Evolutionary conservation across 2,113 vertebrate species (phyloP), one percentile per base, ranked within the genome.

Genomic region (Hemichromis elongatus): DNA sequence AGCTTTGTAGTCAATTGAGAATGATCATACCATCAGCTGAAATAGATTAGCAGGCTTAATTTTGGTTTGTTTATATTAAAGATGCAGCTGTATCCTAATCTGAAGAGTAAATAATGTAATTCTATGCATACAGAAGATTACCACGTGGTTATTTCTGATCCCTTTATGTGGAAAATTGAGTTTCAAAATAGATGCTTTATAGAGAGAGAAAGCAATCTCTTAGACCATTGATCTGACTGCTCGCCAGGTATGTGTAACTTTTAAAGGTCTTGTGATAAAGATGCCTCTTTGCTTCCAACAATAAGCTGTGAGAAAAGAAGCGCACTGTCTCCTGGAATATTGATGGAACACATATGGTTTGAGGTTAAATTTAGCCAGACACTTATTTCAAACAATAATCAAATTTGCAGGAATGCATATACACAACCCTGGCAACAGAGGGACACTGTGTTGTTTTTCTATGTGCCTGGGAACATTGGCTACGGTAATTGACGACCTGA

Each of bases 401-500:
- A 89, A 11, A 85, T 88, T 87, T 82, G 56, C 55, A 61, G 84
- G 53, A 90, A 91, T 88, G 79, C 81, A 86, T 80, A 90, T 55
- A 85, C 68, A 84, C 30, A 35, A 3, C 10, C 52, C 14, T 61
- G 35, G 37, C 24, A 40, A 54, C 81, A 50, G 56, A 87, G 77
- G 40, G 55, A 52, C 47, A 4, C 40, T 21, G 19, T 50, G 82
- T 79, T 30, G 78, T 82, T 30, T 75, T 59, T 81, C 40, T 50
- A 61, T 89, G 57, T 81, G 85, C 55, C 77, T 84, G 59, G 79
- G 82, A 82, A 89, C 77, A 82, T 4, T 16, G 82, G 77, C 35
- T 80, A 80, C 61, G 77, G 87, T 93, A 92, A 95, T 92, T 92
- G 86, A 85, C 4, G 52, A 85, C 88, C 86, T 93, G 89, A 90